Conservation (phyloP, 2,113 vertebrate genomes). For the Jacana jacana region DNA sequence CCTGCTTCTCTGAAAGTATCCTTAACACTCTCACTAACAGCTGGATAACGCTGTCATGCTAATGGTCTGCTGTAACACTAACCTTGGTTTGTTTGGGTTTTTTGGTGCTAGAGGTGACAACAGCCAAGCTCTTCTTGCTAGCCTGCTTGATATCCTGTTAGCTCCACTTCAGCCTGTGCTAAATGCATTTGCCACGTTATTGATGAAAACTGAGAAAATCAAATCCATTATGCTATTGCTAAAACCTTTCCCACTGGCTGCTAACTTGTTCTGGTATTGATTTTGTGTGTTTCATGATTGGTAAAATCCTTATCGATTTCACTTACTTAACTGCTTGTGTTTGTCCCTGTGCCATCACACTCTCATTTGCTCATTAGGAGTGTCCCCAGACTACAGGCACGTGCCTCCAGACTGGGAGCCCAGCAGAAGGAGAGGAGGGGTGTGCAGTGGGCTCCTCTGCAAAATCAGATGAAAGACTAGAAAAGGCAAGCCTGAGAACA, state of each 20-base stretch:
- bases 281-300: not conserved
- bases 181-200: constrained; percentile 2
- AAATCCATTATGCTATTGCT: constrained; percentile 20
- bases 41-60: not conserved
- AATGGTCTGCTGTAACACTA: not conserved
- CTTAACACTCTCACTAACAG: not conserved
- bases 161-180: not conserved
- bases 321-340: not conserved
- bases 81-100: not conserved
- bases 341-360: not conserved
- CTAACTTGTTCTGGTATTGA: constrained; percentile 19
- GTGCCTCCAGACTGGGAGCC: not conserved
- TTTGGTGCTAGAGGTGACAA: not conserved
- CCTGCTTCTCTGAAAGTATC: not conserved
- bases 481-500: not conserved
- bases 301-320: not conserved
- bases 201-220: constrained; percentile 42
- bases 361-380: not conserved
- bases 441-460: not conserved
- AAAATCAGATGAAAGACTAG: not conserved
- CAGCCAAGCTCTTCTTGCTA: not conserved
- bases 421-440: not conserved
- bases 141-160: not conserved
- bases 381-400: not conserved
- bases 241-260: constrained; percentile 2